Base-by-base conservation (phyloP, 2,797 vertebrate species). In the Ctenopoma kingsleyae region DNA sequence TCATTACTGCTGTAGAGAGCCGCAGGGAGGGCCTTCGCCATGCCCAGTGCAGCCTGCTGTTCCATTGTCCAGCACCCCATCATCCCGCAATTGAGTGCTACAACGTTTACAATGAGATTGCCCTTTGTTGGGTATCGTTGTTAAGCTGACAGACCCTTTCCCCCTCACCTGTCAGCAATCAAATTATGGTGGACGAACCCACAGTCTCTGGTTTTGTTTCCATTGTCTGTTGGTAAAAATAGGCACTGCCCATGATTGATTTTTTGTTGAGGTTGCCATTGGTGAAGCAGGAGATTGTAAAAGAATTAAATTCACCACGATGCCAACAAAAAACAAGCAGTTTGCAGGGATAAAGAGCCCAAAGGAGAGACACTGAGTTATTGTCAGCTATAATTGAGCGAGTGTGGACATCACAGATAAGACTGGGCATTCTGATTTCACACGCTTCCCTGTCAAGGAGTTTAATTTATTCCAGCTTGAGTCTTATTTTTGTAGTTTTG, bases 91-190 rank as follows among this genome's bases (percentile, higher is more conserved):
- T 91, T 86, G 84, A 93, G 88, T 86, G 84, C 87, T 90, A 86
- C 78, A 81, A 83, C 82, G 67, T 92, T 91, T 91, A 90, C 90
- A 91, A 92, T 90, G 87, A 92, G 91, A 87, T 76, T 85, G 87
- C 71, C 89, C 87, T 91, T 93, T 91, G 82, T 91, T 83, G 86
- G 83, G 81, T 87, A 89, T 88, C 80, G 81, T 85, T 81, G 69
- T 89, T 88, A 91, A 91, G 92, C 89, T 93, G 90, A 90, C 90
- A 84, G 84, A 90, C 89, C 85, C 82, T 87, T 83, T 81, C 87
- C 83, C 90, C 89, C 86, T 91, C 90, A 76, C 92, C 92, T 93
- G 92, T 93, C 93, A 93, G 91, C 91, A 90, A 92, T 93, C 89
- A 92, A 94, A 92, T 92, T 86, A 91, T 77, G 78, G 81, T 16